Evolutionary conservation across 2,888 invertebrate genomes (phyloP).

Genomic region (Epinotia nisella): DNA sequence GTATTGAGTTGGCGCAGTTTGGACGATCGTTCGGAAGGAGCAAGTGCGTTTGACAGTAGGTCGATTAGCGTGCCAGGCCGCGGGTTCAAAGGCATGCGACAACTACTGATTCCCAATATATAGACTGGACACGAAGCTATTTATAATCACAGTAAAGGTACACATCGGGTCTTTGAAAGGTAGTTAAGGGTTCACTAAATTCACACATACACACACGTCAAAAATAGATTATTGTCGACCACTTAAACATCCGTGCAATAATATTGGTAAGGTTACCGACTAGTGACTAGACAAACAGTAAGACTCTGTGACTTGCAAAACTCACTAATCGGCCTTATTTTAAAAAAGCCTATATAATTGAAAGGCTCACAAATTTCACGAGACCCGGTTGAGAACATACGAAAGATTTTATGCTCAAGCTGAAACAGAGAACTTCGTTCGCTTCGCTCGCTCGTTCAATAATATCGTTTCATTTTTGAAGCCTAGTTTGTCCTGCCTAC

Average conservation of each 20-base stretch:
- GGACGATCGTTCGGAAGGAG: conserved; percentile 70
- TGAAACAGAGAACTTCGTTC: too few species aligned
- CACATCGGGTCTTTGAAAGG: conserved; percentile 16
- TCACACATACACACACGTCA: background rate
- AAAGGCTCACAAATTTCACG: too few species aligned
- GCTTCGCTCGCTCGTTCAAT: too few species aligned
- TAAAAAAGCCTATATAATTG: too few species aligned
- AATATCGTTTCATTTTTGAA: too few species aligned
- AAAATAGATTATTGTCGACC: background rate
- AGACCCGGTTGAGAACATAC: too few species aligned
- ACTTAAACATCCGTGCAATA: background rate
- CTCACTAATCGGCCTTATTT: too few species aligned
- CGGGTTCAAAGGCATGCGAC: conserved; percentile 64
- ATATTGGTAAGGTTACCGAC: background rate
- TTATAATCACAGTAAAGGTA: conserved; percentile 36
- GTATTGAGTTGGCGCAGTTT: conserved; percentile 52
- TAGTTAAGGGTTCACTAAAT: conserved; percentile 10
- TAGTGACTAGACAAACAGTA: background rate
- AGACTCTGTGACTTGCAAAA: too few species aligned
- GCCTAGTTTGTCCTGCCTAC: too few species aligned
- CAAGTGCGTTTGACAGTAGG: conserved; percentile 77
- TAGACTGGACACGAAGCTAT: conserved; percentile 34
- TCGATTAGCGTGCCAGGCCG: conserved; percentile 72
- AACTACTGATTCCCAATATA: conserved; percentile 38
- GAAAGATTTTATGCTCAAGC: too few species aligned